Conservation (phyloP, 2,888 invertebrate species). For the Andrena marginata region DNA sequence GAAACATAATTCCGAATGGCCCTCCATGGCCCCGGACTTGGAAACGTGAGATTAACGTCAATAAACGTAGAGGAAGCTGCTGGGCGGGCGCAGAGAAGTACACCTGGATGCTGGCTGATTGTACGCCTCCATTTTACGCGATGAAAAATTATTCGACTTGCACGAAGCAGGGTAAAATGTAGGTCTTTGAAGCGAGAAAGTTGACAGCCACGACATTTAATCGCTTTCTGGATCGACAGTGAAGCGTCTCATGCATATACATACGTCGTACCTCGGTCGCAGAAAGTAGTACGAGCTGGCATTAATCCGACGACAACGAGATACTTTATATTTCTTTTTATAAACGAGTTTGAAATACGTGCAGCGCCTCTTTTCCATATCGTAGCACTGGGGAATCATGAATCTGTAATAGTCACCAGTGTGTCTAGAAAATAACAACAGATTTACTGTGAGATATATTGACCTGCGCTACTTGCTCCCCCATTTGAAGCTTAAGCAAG, state of each 20-base stretch:
- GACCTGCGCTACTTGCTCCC: background rate
- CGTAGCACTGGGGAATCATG: background rate
- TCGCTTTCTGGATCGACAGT: background rate
- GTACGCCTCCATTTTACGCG: background rate
- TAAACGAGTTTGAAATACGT: background rate
- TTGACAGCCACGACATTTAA: background rate
- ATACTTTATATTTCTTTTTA: background rate
- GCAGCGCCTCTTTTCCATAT: background rate
- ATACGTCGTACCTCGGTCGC: background rate
- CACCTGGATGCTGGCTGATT: background rate
- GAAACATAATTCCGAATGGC: background rate
- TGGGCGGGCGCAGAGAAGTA: background rate
- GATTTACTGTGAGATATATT: background rate
- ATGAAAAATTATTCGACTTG: conserved; percentile 3
- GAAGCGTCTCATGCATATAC: background rate
- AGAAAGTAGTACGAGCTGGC: background rate
- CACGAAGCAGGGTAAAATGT: background rate
- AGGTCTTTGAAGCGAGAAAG: background rate
- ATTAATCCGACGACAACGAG: background rate
- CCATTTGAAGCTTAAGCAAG: background rate
- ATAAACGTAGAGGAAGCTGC: background rate
- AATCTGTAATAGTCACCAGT: background rate
- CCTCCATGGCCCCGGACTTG: background rate
- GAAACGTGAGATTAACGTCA: conserved; percentile 28
- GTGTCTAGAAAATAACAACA: no score